Percentiles rank a stretch among this genome's conserved stretches.
phyloP scores from a whole-genome alignment of 2,113 vertebrate genomes.

The Bucco capensis region DNA sequence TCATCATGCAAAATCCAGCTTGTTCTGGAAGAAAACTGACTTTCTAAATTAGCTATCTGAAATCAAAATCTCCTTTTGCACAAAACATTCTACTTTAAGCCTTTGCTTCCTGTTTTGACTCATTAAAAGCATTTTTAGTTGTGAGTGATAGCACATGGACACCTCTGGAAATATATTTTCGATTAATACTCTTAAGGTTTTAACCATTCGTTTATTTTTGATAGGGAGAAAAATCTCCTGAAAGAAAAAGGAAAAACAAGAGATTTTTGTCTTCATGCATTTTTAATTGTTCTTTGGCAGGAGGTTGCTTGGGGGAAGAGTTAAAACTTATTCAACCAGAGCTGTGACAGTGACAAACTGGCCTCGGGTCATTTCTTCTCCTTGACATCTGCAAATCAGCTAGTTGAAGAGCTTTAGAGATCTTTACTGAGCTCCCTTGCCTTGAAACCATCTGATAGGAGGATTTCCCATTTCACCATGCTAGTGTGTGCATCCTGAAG shows the following conservation, averaged over 20 bases:
- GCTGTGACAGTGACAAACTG: not conserved
- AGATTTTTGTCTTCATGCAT: not conserved
- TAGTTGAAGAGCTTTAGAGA: not conserved
- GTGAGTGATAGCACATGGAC: not conserved
- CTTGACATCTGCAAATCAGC: not conserved
- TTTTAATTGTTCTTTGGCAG: not conserved
- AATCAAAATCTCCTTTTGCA: not conserved
- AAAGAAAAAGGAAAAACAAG: too few relatives aligned
- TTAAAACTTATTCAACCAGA: not conserved
- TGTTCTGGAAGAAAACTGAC: not conserved
- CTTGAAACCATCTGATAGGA: not conserved
- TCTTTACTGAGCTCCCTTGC: not conserved
- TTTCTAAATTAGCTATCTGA: not conserved
- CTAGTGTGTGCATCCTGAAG: not conserved
- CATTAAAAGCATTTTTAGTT: not conserved
- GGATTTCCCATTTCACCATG: not conserved
- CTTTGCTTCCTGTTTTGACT: not conserved
- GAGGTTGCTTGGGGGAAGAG: not conserved
- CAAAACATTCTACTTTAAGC: not conserved
- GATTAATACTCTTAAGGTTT: not conserved
- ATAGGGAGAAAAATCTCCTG: not conserved
- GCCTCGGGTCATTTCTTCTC: conserved; percentile 1
- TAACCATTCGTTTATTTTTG: not conserved
- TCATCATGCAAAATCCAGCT: not conserved
- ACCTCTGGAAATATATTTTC: not conserved